Percentiles rank a stretch among this genome's conserved stretches.
Conservation (phyloP, 2,113 vertebrate species). For the Mustela nigripes region DNA sequence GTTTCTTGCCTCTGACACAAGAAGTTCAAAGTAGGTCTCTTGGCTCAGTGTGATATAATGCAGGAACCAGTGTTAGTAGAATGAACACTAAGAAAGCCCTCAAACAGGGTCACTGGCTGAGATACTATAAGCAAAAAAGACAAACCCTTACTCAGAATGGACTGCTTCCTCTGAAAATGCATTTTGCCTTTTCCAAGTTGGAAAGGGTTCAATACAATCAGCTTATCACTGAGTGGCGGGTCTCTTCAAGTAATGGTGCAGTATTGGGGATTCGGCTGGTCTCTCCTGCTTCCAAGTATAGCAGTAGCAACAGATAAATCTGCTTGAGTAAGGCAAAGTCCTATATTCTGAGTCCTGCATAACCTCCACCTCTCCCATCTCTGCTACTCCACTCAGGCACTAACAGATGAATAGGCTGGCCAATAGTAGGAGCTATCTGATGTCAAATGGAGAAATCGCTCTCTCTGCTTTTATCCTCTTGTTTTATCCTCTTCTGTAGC, state of each 20-base stretch:
- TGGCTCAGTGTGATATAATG: not conserved
- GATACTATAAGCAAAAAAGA: not conserved
- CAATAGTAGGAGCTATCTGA: not conserved
- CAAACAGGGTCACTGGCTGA: not conserved
- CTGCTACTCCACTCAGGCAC: not conserved
- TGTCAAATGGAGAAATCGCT: not conserved
- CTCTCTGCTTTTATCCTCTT: not conserved
- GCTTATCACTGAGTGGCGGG: not conserved
- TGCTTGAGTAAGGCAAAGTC: not conserved
- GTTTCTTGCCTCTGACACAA: not conserved
- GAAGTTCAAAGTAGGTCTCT: not conserved
- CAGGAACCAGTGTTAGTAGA: not conserved
- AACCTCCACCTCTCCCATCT: not conserved
- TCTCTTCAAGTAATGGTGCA: not conserved
- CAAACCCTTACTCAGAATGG: not conserved
- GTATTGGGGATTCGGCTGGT: not conserved
- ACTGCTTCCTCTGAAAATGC: not conserved
- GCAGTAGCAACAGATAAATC: not conserved
- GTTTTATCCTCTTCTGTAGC: not conserved
- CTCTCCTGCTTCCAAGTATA: not conserved
- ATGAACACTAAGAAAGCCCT: not conserved
- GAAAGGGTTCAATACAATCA: not conserved
- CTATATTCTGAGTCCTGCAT: not conserved
- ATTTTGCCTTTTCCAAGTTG: not conserved
- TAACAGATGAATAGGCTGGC: not conserved